Evolutionary conservation across 2,797 vertebrate genomes (phyloP), one percentile per base, ranked within the genome.

Genomic region (Ceryle rudis): DNA sequence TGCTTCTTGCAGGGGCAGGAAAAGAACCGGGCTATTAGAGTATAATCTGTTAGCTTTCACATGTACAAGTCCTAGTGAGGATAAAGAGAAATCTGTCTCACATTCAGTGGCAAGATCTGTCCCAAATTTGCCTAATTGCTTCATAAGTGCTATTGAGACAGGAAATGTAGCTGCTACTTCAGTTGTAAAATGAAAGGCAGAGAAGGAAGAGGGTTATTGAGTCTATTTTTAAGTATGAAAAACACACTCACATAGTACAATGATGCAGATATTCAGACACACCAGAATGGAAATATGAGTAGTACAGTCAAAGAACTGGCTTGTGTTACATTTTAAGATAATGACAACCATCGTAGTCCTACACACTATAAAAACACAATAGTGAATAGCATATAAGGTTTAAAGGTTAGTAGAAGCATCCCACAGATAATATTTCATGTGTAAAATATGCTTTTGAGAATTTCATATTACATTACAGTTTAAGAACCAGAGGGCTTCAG

Each of bases 121-220:
- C 94, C 90, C 49, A 85, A 85, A 90, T 97, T 95, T 94, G 86
- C 61, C 92, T 95, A 97, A 97, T 96, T 95, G 94, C 83, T 89
- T 89, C 46, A 0, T 85, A 97, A 97, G 94, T 92, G 67, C 91
- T 89, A 80, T 89, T 93, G 82, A 95, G 88, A 93, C 88, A 97
- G 94, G 91, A 97, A 95, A 94, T 87, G 71, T 93, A 96, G 77
- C 86, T 95, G 94, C 83, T 92, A 78, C 52, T 91, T 94, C 93
- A 89, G 94, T 96, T 85, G 78, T 90, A 94, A 93, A 95, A 93
- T 55, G 86, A 94, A 95, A 97, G 78, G 78, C 79, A 95, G 85
- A 88, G 77, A 93, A 95, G 73, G 82, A 97, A 95, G 90, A 91
- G 58, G 65, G 88, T 90, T 93, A 94, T 80, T 92, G 95, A 95